Conservation (phyloP, 2,797 vertebrate genomes). For the Kryptopterus vitreolus region DNA sequence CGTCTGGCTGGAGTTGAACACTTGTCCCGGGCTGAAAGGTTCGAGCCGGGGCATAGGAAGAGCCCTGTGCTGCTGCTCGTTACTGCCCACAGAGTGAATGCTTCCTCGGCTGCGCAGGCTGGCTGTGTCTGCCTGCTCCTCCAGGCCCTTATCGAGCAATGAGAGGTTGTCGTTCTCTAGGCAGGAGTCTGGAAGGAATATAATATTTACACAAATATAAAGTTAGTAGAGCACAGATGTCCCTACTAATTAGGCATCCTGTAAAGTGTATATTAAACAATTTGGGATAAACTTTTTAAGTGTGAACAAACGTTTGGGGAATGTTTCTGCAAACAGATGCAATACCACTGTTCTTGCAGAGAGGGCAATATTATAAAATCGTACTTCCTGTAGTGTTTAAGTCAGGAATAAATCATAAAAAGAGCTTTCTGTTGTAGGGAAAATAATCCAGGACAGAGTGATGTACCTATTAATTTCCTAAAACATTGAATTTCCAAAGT, state of each 20-base stretch:
- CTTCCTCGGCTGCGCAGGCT: conserved; percentile 87
- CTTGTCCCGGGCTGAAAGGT: conserved; percentile 86
- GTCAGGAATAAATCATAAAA: not conserved
- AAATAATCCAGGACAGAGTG: not conserved
- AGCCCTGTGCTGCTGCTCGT: conserved; percentile 77
- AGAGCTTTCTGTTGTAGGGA: not conserved
- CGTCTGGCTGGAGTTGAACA: conserved; percentile 85
- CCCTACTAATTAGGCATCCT: not conserved
- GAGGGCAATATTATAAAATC: not conserved
- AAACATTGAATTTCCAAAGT: too few relatives aligned
- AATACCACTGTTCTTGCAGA: not conserved
- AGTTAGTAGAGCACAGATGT: not conserved
- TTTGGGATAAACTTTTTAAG: not conserved
- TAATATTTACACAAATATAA: not conserved
- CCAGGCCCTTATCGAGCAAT: conserved; percentile 86
- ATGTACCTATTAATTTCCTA: not conserved
- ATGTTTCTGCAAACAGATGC: not conserved
- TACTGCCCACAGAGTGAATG: conserved; percentile 78
- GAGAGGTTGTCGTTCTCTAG: conserved; percentile 93
- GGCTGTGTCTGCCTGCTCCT: conserved; percentile 85
- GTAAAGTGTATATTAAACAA: not conserved
- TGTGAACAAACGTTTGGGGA: not conserved
- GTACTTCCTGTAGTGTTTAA: not conserved
- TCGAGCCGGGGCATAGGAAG: conserved; percentile 91
- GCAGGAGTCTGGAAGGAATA: conserved; percentile 82